Evolutionary conservation across 2,113 vertebrate genomes (phyloP).

Genomic region (Raphicerus campestris): DNA sequence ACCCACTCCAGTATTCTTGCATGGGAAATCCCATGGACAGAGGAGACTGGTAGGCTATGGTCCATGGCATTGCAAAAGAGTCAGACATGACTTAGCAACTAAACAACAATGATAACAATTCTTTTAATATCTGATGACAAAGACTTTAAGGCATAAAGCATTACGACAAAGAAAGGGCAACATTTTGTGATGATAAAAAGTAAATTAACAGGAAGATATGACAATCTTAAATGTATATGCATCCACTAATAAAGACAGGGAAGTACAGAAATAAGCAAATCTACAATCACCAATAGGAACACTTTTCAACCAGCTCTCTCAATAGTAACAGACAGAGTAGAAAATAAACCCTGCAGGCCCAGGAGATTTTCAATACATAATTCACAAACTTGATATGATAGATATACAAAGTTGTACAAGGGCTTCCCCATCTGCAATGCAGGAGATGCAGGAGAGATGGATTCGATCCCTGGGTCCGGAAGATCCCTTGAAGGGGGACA

Average conservation of each 20-base stretch:
- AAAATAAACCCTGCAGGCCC: neutral
- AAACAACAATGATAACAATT: neutral
- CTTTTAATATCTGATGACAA: neutral
- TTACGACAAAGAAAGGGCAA: neutral
- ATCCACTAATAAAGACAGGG: neutral
- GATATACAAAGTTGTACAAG: neutral
- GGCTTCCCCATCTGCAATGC: neutral
- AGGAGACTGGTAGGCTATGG: neutral
- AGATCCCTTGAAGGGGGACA: neutral
- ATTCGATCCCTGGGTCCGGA: accelerated
- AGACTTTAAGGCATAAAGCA: neutral
- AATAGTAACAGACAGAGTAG: neutral
- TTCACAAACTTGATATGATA: neutral
- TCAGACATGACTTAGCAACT: neutral
- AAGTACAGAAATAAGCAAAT: neutral
- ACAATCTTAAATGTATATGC: neutral
- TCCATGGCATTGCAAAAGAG: neutral
- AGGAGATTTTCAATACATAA: neutral
- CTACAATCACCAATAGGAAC: neutral
- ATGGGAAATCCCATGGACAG: neutral
- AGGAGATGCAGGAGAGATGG: neutral
- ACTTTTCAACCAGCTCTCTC: neutral
- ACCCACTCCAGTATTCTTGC: neutral
- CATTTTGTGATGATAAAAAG: neutral
- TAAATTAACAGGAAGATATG: neutral